Conservation (phyloP, 2,888 invertebrate species). For the Scelioninae gen. 1 region DNA sequence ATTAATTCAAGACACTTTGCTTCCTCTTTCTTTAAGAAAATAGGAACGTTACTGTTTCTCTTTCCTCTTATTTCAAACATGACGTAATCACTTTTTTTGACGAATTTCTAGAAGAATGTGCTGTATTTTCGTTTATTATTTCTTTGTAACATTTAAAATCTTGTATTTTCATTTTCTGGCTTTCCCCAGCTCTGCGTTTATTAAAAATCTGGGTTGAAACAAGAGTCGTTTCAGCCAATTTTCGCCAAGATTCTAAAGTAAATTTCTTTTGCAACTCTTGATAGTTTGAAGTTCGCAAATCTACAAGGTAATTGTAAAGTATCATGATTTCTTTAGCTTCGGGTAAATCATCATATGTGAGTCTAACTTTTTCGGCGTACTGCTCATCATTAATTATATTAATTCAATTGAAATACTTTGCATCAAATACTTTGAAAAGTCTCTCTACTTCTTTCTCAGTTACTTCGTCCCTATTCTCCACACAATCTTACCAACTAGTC, state of each 20-base stretch:
- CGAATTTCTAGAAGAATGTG: not conserved
- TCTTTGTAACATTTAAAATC: conserved; percentile 13
- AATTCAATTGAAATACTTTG: conserved; percentile 10
- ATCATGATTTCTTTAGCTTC: conserved; percentile 10
- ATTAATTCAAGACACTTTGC: no score
- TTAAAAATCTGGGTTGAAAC: conserved; percentile 29
- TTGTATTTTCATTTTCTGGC: conserved; percentile 36
- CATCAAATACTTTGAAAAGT: conserved; percentile 35
- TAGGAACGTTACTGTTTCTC: no score
- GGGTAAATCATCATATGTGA: conserved; percentile 18
- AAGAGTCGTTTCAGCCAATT: conserved; percentile 12
- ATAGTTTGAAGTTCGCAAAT: not conserved
- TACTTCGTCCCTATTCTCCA: not conserved
- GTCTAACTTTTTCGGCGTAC: conserved; percentile 11
- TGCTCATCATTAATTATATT: conserved; percentile 32
- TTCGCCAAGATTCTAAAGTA: not conserved
- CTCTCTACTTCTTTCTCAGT: not conserved
- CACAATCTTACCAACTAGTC: conserved; percentile 12
- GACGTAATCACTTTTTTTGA: no score
- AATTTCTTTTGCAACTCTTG: not conserved
- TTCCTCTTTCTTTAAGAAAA: no score
- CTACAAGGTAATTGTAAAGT: conserved; percentile 9
- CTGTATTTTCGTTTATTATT: not conserved
- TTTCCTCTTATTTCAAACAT: no score
- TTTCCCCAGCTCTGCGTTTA: conserved; percentile 30